Evolutionary conservation across 2,797 vertebrate species (phyloP), one percentile per base, ranked within the genome.

Genomic region (Hydrocynus forskahlii): DNA sequence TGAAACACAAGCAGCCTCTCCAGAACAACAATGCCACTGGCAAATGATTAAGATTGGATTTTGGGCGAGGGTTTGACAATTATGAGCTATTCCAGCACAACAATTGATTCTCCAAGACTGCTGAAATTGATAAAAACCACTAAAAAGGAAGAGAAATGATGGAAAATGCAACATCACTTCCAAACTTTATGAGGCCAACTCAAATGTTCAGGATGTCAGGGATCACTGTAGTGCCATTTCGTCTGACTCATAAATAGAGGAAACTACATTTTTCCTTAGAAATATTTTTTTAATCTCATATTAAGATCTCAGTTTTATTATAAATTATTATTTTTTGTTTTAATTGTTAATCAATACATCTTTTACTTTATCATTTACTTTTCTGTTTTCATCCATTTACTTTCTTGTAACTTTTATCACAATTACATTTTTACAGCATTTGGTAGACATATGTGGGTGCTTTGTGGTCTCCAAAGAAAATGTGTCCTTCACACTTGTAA

Each of bases 21-120:
- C 70, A 84, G 72, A 71, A 63, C 55, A 80, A 77, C 29, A 79
- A 83, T 69, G 60, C 76, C 81, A 48, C 69, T 59, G 52, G 25
- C 66, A 57, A 59, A 21, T n/a, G 19, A 74, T 43, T 40, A 40
- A 74, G 72, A 59, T 21, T 16, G 55, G 72, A 59, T 14, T 60
- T 60, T 43, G 55, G 55, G 19, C 19, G 5, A 73, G 19, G 1
- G 54, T 21, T 40, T 59, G 71, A 73, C 17, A 73, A 21, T 69
- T 13, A 8, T 50, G 68, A 70, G 14, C 6, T 12, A 16, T 25
- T 70, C 45, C 35, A 75, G 21, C 50, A 40, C 25, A 76, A 80
- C 57, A 84, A 40, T 0, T 35, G 23, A 78, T 54, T 57, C 16
- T 78, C 23, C 43, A 66, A 75, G 43, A 78, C 78, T 35, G 76